phyloP scores from a whole-genome alignment of 1,140 invertebrate species.

The Oncopeltus fasciatus region DNA sequence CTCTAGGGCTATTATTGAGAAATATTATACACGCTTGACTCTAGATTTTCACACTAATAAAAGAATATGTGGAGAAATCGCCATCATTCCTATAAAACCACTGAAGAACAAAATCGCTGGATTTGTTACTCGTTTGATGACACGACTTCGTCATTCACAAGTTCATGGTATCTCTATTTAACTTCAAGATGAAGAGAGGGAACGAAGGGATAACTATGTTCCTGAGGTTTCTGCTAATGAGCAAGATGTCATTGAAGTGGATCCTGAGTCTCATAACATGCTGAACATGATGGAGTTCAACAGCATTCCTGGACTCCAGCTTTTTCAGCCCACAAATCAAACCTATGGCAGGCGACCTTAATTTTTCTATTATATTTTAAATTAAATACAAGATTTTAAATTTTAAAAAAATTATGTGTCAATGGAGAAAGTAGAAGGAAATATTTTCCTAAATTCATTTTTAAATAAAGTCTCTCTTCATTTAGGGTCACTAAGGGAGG shows the following conservation, averaged over 20 bases:
- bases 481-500: too few relatives aligned
- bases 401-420: too few relatives aligned
- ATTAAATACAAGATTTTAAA: too few relatives aligned
- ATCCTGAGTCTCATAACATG: conserved; percentile 96
- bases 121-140: conserved; percentile 99
- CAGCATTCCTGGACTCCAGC: conserved; percentile 75
- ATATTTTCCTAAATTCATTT: too few relatives aligned
- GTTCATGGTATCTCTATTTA: conserved; percentile 98
- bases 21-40: conserved; percentile 94
- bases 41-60: conserved; percentile 99
- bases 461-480: too few relatives aligned
- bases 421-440: too few relatives aligned
- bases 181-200: conserved; percentile 96
- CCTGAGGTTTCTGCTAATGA: conserved; percentile 93
- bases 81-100: conserved; percentile 94
- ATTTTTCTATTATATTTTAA: too few relatives aligned
- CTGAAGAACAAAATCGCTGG: too few relatives aligned
- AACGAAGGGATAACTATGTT: conserved; percentile 97
- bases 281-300: conserved; percentile 88
- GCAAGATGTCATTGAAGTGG: conserved; percentile 84
- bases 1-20: conserved; percentile 99
- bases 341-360: conserved; percentile 43
- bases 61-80: conserved; percentile 97
- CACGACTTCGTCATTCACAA: conserved; percentile 78
- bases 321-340: conserved; percentile 58